Evolutionary conservation across 2,113 vertebrate species (phyloP).

Genomic region (Anthoscopus minutus): DNA sequence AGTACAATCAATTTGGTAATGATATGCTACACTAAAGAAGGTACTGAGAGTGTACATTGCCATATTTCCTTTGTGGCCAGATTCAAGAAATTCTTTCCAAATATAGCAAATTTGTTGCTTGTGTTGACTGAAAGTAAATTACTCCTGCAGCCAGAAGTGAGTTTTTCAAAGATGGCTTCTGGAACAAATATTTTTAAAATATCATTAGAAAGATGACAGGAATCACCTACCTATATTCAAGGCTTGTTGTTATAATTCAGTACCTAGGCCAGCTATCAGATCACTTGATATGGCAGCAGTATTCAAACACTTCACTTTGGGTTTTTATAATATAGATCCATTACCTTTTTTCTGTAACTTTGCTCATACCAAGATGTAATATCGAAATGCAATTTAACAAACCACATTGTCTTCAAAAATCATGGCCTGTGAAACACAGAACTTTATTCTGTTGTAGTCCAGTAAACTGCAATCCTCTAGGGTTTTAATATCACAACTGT

Average conservation of each 20-base stretch:
- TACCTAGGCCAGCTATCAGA: background rate
- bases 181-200: background rate
- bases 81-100: background rate
- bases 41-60: background rate
- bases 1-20: background rate
- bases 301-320: background rate
- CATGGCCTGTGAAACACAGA: background rate
- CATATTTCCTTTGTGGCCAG: background rate
- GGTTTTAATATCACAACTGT: slow-evolving; percentile 9
- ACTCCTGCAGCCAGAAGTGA: background rate
- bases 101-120: background rate
- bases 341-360: background rate
- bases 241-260: background rate
- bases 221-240: background rate
- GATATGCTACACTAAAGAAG: background rate
- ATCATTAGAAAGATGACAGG: background rate
- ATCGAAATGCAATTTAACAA: background rate
- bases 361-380: background rate
- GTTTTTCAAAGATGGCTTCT: background rate
- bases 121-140: background rate
- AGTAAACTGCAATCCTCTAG: background rate
- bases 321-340: background rate
- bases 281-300: background rate
- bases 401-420: background rate
- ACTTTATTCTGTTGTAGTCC: background rate